phyloP scores from a whole-genome alignment of 2,797 vertebrate genomes.

The Peromyscus melanophrys region DNA sequence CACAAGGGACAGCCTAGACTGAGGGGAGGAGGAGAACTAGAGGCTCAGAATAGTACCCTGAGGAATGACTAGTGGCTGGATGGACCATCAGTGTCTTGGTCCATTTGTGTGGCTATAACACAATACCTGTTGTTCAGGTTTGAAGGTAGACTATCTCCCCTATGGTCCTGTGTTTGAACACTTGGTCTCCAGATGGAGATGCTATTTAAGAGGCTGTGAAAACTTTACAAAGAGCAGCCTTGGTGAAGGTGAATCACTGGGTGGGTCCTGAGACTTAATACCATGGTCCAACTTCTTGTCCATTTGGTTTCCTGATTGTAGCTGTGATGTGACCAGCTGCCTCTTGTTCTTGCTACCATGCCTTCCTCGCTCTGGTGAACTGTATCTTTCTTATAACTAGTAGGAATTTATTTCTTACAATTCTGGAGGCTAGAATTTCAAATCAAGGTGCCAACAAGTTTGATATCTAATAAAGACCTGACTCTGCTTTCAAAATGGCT shows the following conservation, averaged over 20 bases:
- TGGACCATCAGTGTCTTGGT: neutral
- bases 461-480: neutral
- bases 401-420: neutral
- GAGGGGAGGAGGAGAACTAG: neutral
- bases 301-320: neutral
- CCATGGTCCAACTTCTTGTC: neutral
- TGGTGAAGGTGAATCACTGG: neutral
- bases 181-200: neutral
- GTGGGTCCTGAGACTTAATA: neutral
- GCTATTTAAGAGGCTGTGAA: no score
- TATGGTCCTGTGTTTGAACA: neutral
- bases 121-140: neutral
- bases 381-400: neutral
- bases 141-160: neutral
- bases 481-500: neutral
- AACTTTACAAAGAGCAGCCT: neutral
- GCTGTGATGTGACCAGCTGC: neutral
- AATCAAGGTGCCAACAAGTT: neutral
- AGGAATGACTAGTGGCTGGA: neutral
- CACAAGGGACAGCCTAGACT: neutral
- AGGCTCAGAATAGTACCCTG: neutral
- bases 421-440: neutral
- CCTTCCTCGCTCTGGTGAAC: neutral
- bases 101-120: neutral
- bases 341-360: neutral